A percentile compares a stretch with the other conserved stretches of the same genome.
These are phyloP conservation scores for Oryzias melastigma DNA, from an alignment of 2,113 vertebrate genomes.

Conservation along the genomic window DNA sequence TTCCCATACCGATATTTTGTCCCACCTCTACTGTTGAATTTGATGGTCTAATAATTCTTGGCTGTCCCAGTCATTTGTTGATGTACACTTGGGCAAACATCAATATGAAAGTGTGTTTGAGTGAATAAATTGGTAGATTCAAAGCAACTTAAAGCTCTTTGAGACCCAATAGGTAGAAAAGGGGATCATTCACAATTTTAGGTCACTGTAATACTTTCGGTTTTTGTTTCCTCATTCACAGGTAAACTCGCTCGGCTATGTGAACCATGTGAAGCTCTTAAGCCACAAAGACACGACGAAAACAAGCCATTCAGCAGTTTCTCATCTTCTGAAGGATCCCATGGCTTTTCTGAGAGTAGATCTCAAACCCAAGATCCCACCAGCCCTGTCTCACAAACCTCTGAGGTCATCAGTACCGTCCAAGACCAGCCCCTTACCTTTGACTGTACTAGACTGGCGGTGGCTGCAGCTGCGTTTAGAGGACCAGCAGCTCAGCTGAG, in stretches of 20 bases:
- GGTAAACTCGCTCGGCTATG: conserved; percentile 41
- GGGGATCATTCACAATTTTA: neutral
- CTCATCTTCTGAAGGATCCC: neutral
- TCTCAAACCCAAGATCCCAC: neutral
- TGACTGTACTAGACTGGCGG: conserved; percentile 61
- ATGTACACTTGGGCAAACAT: no score
- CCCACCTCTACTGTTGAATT: no score
- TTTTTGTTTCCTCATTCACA: conserved; percentile 24
- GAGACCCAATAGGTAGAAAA: no score
- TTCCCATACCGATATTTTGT: no score
- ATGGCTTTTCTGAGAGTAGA: neutral
- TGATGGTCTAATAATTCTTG: no score
- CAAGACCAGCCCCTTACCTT: conserved; percentile 79
- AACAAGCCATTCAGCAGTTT: neutral
- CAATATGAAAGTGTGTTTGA: no score
- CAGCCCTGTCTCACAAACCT: conserved; percentile 2
- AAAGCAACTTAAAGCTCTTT: no score
- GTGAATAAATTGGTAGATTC: no score
- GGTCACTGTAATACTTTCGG: neutral
- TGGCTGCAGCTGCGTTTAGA: conserved; percentile 67
- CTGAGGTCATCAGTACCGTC: conserved; percentile 12
- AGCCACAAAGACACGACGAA: neutral
- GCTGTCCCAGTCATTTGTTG: no score
- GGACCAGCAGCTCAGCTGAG: conserved; percentile 22
- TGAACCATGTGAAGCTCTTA: conserved; percentile 1